These are phyloP conservation scores for Zootoca vivipara DNA, from an alignment of 2,113 vertebrate genomes.

Conservation along the genomic window DNA sequence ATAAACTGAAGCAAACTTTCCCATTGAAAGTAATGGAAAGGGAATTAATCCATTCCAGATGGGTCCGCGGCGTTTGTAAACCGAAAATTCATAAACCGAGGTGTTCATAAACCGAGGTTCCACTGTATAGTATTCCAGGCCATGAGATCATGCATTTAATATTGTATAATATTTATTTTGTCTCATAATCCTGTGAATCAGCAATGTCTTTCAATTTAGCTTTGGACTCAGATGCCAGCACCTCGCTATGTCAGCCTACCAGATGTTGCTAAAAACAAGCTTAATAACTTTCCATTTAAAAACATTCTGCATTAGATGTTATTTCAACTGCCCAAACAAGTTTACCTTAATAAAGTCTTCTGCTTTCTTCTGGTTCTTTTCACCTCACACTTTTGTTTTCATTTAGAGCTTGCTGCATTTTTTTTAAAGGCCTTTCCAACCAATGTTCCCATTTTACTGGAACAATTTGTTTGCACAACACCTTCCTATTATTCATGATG, in stretches of 20 bases:
- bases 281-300: not conserved
- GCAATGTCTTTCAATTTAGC: not conserved
- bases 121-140: no score
- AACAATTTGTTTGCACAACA: accelerated
- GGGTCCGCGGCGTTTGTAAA: no score
- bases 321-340: not conserved
- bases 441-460: not conserved
- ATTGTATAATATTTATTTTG: no score
- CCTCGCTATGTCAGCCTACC: not conserved
- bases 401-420: not conserved
- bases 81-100: no score
- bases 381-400: not conserved
- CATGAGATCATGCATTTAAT: not conserved
- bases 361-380: not conserved
- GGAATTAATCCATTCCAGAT: no score
- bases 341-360: not conserved
- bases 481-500: not conserved
- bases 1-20: no score
- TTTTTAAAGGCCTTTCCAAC: not conserved
- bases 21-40: no score
- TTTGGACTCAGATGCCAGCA: not conserved
- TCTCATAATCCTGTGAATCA: not conserved
- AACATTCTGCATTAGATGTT: not conserved
- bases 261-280: not conserved
- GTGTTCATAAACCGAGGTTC: no score